A percentile compares a stretch with the other conserved stretches of the same genome.
Conservation (phyloP, 2,888 invertebrate genomes). For the Alcis repandata region DNA sequence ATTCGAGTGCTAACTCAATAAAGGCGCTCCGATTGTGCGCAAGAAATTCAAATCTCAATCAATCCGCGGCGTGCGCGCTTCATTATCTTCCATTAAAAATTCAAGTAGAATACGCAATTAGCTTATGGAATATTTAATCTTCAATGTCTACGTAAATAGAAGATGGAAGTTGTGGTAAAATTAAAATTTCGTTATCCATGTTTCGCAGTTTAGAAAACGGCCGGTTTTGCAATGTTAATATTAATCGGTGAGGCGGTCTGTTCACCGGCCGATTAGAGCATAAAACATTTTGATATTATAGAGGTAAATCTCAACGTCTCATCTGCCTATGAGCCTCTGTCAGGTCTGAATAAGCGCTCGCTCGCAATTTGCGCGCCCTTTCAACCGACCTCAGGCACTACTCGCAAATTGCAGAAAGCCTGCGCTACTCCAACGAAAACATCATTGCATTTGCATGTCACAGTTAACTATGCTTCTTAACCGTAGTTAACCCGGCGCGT, state of each 20-base stretch:
- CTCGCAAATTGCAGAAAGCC: constrained; percentile 54
- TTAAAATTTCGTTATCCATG: constrained; percentile 77
- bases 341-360: constrained; percentile 76
- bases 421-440: constrained; percentile 51
- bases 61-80: constrained; percentile 73
- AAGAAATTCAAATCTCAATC: constrained; percentile 84
- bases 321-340: constrained; percentile 66
- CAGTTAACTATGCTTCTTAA: constrained; percentile 29
- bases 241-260: constrained; percentile 68
- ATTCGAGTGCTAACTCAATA: constrained; percentile 80
- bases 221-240: constrained; percentile 80
- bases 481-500: constrained; percentile 16
- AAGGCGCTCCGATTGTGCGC: constrained; percentile 74
- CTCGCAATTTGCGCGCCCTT: constrained; percentile 80
- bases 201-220: constrained; percentile 73
- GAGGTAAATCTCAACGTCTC: constrained; percentile 73
- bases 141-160: constrained; percentile 77
- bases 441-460: constrained; percentile 48
- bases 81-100: constrained; percentile 82
- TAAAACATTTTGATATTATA: constrained; percentile 79
- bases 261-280: constrained; percentile 77
- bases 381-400: constrained; percentile 66
- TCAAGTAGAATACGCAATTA: constrained; percentile 79
- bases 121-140: constrained; percentile 82
- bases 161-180: constrained; percentile 75